These are phyloP conservation scores for Parazoanthus darwini DNA, from an alignment of 92 coral and sea anemone genomes.

Conservation along the genomic window DNA sequence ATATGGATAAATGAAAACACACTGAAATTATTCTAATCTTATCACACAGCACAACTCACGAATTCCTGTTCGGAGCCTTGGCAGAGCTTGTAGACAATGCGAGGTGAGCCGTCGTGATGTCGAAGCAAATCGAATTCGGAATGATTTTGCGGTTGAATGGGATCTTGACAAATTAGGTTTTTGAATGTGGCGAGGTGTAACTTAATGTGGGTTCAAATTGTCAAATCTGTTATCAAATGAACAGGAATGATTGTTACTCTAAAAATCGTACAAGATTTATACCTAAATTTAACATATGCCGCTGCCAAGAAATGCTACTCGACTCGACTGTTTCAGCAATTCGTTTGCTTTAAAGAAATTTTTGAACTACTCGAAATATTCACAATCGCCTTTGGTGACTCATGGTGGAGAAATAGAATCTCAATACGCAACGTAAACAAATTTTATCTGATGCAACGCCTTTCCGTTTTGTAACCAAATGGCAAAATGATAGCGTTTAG, in stretches of 20 bases:
- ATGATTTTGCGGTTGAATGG: conserved; percentile 1
- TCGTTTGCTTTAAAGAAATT: background rate
- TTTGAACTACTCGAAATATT: background rate
- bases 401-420: background rate
- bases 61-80: conserved; percentile 95
- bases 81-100: conserved; percentile 98
- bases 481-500: background rate
- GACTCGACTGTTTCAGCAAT: background rate
- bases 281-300: background rate
- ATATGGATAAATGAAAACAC: background rate
- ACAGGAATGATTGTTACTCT: background rate
- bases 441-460: background rate
- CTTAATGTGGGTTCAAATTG: background rate
- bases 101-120: conserved; percentile 60
- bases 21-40: conserved; percentile 26
- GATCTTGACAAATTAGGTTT: background rate
- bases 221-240: background rate
- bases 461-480: background rate
- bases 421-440: background rate
- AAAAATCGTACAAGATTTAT: background rate
- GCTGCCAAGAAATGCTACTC: background rate
- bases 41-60: conserved; percentile 89
- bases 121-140: background rate
- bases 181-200: conserved; percentile 9
- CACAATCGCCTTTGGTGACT: background rate